A percentile compares a stretch with the other conserved stretches of the same genome.
phyloP scores from a whole-genome alignment of 2,797 vertebrate genomes.

The Eurystomus glaucurus region DNA sequence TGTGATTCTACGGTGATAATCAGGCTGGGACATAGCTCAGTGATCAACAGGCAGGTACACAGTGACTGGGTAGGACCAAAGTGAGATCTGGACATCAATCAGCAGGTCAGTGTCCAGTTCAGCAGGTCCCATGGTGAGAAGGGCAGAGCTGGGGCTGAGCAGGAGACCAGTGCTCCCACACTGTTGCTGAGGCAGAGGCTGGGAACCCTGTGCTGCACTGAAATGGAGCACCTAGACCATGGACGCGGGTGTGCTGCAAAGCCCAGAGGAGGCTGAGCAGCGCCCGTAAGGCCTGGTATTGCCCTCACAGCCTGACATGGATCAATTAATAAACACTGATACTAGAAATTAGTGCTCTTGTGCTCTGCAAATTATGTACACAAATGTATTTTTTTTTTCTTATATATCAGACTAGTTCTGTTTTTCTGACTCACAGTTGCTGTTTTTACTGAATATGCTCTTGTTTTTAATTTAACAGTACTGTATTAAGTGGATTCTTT shows the following conservation, averaged over 20 bases:
- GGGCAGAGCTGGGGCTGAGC: background rate
- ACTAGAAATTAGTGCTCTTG: background rate
- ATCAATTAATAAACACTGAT: background rate
- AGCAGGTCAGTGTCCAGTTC: background rate
- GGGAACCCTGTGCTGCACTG: background rate
- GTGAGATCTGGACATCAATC: background rate
- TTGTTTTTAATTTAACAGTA: background rate
- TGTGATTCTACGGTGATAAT: background rate
- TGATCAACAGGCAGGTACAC: background rate
- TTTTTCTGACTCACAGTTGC: background rate
- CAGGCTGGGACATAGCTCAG: background rate
- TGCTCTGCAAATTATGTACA: background rate
- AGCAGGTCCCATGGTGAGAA: background rate
- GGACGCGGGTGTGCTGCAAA: background rate
- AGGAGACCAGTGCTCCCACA: background rate
- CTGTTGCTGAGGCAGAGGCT: background rate
- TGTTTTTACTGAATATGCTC: background rate
- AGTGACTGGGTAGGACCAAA: accelerated
- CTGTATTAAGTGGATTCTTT: background rate
- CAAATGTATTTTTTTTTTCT: background rate
- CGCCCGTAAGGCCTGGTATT: too few species aligned
- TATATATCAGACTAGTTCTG: background rate
- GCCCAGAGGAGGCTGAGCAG: background rate
- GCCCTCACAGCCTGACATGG: background rate
- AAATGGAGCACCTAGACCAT: background rate